A percentile compares a stretch with the other conserved stretches of the same genome.
Evolutionary conservation across 2,113 vertebrate genomes (phyloP).

Genomic region (Strix uralensis): DNA sequence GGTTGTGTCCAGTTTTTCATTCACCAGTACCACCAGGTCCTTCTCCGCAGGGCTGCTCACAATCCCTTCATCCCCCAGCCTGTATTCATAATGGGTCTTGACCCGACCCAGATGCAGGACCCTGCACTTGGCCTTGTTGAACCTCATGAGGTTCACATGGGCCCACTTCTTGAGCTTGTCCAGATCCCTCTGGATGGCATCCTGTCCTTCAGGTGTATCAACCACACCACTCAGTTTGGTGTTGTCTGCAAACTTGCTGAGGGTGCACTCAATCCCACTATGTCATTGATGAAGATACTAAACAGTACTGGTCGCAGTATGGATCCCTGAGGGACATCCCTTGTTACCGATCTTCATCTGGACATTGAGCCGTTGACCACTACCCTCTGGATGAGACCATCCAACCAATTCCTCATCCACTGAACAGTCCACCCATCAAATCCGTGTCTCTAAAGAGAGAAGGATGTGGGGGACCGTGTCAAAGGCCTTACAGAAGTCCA

Average conservation of each 20-base stretch:
- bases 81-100: no score
- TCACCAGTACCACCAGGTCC: no score
- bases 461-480: not conserved
- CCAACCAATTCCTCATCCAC: not conserved
- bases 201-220: no score
- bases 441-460: not conserved
- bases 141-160: no score
- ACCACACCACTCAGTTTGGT: no score
- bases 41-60: no score
- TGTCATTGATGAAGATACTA: not conserved
- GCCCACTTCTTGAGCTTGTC: no score
- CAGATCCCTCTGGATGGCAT: no score
- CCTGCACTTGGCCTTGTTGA: no score
- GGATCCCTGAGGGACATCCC: not conserved
- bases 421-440: not conserved
- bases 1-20: no score
- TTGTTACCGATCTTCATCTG: not conserved
- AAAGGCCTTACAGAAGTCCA: not conserved
- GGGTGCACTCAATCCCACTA: not conserved
- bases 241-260: not conserved
- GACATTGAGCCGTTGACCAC: not conserved
- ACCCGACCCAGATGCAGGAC: no score
- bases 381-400: not conserved
- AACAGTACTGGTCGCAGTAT: not conserved
- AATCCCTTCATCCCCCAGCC: no score